Evolutionary conservation across 2,888 invertebrate genomes (phyloP).

Genomic region (Malacosoma neustria): DNA sequence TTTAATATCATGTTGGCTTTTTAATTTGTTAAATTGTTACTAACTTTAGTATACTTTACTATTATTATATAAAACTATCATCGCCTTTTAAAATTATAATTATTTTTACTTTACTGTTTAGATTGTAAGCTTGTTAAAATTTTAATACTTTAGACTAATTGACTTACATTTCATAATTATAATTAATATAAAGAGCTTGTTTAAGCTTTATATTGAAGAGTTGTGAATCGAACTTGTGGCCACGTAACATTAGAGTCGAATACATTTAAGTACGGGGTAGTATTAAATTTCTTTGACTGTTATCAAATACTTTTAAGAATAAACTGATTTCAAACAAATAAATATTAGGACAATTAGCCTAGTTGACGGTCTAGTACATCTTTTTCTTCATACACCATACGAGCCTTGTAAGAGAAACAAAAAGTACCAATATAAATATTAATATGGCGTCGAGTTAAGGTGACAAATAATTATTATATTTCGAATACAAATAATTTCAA

Average conservation of each 20-base stretch:
- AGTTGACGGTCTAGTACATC: background rate
- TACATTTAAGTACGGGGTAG: slow-evolving; percentile 16
- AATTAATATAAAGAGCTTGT: slow-evolving; percentile 70
- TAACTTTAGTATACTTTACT: slow-evolving; percentile 29
- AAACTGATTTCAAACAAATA: slow-evolving; percentile 22
- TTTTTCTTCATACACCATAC: too few relatives aligned
- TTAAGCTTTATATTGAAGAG: slow-evolving; percentile 71
- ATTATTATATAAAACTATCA: slow-evolving; percentile 23
- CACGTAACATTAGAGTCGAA: slow-evolving; percentile 59
- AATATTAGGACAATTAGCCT: slow-evolving; percentile 5
- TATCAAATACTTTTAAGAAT: slow-evolving; percentile 37
- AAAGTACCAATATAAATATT: too few relatives aligned
- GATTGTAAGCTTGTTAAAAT: slow-evolving; percentile 38
- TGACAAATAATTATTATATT: too few relatives aligned
- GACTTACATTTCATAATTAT: slow-evolving; percentile 35
- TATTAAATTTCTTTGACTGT: slow-evolving; percentile 45
- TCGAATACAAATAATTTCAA: background rate
- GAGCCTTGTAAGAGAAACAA: too few relatives aligned
- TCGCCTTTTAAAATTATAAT: slow-evolving; percentile 37
- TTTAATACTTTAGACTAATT: slow-evolving; percentile 37
- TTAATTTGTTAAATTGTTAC: slow-evolving; percentile 30
- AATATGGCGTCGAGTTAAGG: too few relatives aligned
- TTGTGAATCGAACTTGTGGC: slow-evolving; percentile 74
- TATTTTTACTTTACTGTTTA: slow-evolving; percentile 36
- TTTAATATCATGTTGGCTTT: slow-evolving; percentile 12